Evolutionary conservation across 2,113 vertebrate species (phyloP).

Genomic region (Theristicus caerulescens): DNA sequence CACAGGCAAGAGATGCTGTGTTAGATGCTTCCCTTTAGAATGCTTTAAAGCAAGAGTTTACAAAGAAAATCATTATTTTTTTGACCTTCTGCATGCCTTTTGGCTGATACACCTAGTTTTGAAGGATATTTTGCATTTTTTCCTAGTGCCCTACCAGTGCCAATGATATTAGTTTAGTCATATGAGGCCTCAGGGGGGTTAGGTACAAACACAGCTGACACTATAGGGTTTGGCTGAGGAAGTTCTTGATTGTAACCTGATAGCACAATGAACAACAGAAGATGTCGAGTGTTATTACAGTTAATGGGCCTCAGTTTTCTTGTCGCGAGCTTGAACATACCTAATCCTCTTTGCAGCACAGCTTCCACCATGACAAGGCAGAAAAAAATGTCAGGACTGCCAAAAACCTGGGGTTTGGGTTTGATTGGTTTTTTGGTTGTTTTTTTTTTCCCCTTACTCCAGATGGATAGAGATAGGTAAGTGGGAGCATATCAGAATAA

Average conservation of each 20-base stretch:
- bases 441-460: background rate
- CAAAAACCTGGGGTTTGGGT: background rate
- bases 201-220: background rate
- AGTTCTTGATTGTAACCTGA: background rate
- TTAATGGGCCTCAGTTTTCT: conserved; percentile 50
- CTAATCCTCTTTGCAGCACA: background rate
- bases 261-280: conserved; percentile 22
- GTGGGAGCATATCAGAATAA: conserved; percentile 19
- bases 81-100: background rate
- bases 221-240: background rate
- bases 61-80: background rate
- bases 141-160: background rate
- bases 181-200: background rate
- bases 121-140: background rate
- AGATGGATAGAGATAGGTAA: conserved; percentile 27
- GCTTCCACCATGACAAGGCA: background rate
- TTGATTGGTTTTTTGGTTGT: background rate
- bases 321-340: conserved; percentile 35
- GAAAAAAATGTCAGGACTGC: background rate
- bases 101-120: background rate
- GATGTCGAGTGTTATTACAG: conserved; percentile 36
- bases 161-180: background rate
- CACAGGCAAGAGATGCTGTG: background rate
- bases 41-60: background rate
- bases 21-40: background rate